These are phyloP conservation scores for Equus przewalskii DNA, from an alignment of 2,113 vertebrate species.

Conservation along the genomic window DNA sequence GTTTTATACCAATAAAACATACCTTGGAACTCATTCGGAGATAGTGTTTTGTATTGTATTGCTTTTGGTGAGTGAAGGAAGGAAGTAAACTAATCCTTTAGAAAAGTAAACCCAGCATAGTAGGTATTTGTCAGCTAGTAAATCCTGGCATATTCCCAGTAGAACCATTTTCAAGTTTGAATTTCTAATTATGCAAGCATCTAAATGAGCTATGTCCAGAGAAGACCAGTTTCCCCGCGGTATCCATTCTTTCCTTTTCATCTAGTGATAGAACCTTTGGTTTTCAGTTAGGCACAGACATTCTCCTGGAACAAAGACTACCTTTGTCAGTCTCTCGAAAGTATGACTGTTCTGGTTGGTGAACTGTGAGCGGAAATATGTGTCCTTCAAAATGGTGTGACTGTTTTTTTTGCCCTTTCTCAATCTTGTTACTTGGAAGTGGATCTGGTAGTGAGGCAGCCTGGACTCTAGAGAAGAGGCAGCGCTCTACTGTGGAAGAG, in stretches of 20 bases:
- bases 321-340: background rate
- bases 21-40: background rate
- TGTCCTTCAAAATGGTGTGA: background rate
- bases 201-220: background rate
- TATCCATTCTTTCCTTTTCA: background rate
- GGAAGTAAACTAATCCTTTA: background rate
- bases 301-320: background rate
- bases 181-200: background rate
- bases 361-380: background rate
- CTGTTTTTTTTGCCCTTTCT: background rate
- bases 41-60: background rate
- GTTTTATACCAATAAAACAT: constrained; percentile 62
- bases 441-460: background rate
- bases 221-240: background rate
- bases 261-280: background rate
- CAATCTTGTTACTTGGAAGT: background rate
- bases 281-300: background rate
- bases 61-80: background rate
- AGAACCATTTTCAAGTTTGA: background rate
- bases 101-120: background rate
- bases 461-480: background rate
- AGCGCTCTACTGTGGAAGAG: background rate
- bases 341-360: too few species aligned
- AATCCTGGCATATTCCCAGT: background rate
- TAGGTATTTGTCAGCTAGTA: background rate